phyloP scores from a whole-genome alignment of 2,113 vertebrate species.

The Takifugu bimaculatus region DNA sequence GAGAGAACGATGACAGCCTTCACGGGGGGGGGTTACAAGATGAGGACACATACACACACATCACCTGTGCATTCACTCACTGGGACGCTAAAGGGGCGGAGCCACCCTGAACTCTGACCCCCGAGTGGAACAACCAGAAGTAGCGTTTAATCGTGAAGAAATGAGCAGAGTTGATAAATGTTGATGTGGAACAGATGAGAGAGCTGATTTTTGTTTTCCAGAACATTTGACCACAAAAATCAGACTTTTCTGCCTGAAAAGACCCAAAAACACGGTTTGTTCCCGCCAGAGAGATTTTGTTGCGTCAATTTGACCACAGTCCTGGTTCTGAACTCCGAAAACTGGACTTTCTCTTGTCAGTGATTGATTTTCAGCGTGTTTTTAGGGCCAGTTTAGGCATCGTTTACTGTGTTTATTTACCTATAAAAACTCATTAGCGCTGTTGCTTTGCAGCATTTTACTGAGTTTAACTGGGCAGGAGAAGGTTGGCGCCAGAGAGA shows the following conservation, averaged over 20 bases:
- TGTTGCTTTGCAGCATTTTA: too few species aligned
- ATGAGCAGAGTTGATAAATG: background rate
- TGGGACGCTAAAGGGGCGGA: background rate
- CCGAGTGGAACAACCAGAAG: slow-evolving; percentile 4
- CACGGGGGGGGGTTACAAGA: too few species aligned
- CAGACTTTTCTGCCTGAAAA: background rate
- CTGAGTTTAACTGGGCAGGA: too few species aligned
- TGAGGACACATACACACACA: slow-evolving; percentile 11
- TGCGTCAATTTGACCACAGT: background rate
- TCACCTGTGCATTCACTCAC: slow-evolving; percentile 9
- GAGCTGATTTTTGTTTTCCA: background rate
- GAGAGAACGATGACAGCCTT: background rate
- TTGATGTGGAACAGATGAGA: background rate
- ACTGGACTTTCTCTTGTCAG: too few species aligned
- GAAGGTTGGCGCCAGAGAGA: too few species aligned
- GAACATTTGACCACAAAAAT: background rate
- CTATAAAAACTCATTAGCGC: too few species aligned
- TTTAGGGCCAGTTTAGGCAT: too few species aligned
- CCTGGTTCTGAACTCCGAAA: too few species aligned
- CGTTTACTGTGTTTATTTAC: too few species aligned
- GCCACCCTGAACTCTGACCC: slow-evolving; percentile 11
- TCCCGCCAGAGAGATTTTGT: background rate
- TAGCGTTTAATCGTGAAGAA: background rate
- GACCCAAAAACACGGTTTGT: background rate
- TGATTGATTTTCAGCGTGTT: too few species aligned